A percentile compares a stretch with the other conserved stretches of the same genome.
These are phyloP conservation scores for Hylaeus anthracinus DNA, from an alignment of 1,140 invertebrate species.

Conservation along the genomic window DNA sequence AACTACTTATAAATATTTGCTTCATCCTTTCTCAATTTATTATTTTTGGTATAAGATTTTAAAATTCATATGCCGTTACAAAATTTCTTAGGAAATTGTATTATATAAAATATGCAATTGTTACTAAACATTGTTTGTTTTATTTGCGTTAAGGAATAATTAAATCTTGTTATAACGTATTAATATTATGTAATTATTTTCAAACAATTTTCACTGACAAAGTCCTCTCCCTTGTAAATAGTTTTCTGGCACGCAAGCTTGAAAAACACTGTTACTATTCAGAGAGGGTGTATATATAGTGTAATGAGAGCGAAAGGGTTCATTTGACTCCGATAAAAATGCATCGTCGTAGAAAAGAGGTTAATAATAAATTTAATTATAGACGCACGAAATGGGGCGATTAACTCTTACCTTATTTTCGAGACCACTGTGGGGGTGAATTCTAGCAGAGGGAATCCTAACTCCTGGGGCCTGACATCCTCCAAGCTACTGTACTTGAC, in stretches of 20 bases:
- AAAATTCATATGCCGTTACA: too few relatives aligned
- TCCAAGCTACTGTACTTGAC: conserved; percentile 77
- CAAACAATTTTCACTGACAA: background rate
- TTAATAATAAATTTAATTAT: conserved; percentile 1
- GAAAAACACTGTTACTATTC: background rate
- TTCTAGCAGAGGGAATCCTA: conserved; percentile 76
- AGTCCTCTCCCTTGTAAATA: background rate
- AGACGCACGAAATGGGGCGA: background rate
- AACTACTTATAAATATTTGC: too few relatives aligned
- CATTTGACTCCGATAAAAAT: conserved; percentile 13
- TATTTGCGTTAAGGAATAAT: too few relatives aligned
- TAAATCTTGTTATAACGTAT: background rate
- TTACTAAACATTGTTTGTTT: too few relatives aligned
- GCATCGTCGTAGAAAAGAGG: background rate
- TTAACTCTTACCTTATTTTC: conserved; percentile 77
- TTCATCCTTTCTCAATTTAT: too few relatives aligned
- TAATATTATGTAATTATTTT: background rate
- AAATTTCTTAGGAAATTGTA: too few relatives aligned
- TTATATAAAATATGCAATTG: background rate
- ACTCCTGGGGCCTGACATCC: conserved; percentile 75
- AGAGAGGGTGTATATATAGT: conserved; percentile 2
- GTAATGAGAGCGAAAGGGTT: background rate
- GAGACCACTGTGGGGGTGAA: conserved; percentile 79
- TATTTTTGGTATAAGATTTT: too few relatives aligned
- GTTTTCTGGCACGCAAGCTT: background rate